A percentile compares a stretch with the other conserved stretches of the same genome.
These are phyloP conservation scores for Phrynocephalus vlangalii DNA, from an alignment of 2,797 vertebrate genomes.

Conservation along the genomic window DNA sequence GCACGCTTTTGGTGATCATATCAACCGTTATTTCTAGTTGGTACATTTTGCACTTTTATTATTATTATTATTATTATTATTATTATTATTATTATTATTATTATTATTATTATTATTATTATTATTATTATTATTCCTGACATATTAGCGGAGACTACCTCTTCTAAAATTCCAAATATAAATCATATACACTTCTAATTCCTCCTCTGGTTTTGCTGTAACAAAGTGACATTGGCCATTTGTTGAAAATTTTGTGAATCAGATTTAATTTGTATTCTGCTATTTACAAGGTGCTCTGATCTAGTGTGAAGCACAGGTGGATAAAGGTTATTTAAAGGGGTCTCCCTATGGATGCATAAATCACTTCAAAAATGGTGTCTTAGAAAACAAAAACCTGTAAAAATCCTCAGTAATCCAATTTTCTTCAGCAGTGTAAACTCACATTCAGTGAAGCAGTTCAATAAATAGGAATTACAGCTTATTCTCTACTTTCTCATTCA, in stretches of 20 bases:
- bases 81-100: no score
- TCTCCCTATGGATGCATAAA: constrained; percentile 16
- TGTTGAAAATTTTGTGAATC: not conserved
- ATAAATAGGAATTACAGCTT: constrained; percentile 2
- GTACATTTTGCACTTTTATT: no score
- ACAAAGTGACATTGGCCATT: not conserved
- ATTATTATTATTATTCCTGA: no score
- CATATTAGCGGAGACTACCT: no score
- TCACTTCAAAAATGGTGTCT: not conserved
- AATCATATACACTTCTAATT: no score
- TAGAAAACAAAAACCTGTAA: not conserved
- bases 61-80: no score
- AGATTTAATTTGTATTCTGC: not conserved
- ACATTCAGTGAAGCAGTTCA: constrained; percentile 33
- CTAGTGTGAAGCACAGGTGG: not conserved
- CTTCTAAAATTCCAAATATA: no score
- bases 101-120: no score
- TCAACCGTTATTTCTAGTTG: no score
- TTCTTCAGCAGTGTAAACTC: constrained; percentile 28
- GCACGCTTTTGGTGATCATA: no score
- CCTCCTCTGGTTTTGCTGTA: no score
- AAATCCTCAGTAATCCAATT: constrained; percentile 23
- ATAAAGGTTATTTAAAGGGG: not conserved
- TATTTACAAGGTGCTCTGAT: not conserved
- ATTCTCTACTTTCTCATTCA: constrained; percentile 40